phyloP scores from a whole-genome alignment of 2,888 invertebrate species.

The Troides oblongomaculatus region DNA sequence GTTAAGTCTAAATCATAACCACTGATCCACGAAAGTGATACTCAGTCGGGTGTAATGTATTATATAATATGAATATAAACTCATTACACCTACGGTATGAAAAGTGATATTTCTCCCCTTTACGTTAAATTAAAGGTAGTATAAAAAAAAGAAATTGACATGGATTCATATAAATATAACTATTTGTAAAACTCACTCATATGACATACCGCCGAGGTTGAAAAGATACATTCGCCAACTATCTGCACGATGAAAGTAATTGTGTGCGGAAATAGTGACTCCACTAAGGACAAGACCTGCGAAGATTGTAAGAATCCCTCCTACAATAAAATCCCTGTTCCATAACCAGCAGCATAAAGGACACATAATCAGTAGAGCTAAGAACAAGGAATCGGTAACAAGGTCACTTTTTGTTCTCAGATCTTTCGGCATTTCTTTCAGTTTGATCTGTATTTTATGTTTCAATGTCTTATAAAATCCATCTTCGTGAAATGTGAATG shows the following conservation, averaged over 20 bases:
- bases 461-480: conserved; percentile 90
- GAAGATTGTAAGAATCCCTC: conserved; percentile 46
- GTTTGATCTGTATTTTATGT: conserved; percentile 73
- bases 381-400: conserved; percentile 52
- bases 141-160: not conserved
- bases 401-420: conserved; percentile 56
- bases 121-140: too few species aligned
- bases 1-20: too few species aligned
- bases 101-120: too few species aligned
- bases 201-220: conserved; percentile 84
- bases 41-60: too few species aligned
- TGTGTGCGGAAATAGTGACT: conserved; percentile 84
- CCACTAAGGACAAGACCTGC: conserved; percentile 52
- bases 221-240: conserved; percentile 91
- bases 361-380: conserved; percentile 47
- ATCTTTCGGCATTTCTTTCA: conserved; percentile 74
- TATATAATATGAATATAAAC: too few species aligned
- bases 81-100: too few species aligned
- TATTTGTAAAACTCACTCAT: conserved; percentile 68
- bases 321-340: conserved; percentile 49
- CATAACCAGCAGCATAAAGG: conserved; percentile 57
- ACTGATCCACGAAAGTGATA: too few species aligned
- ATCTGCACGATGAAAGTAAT: conserved; percentile 89
- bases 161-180: not conserved
- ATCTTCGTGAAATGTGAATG: conserved; percentile 86